A percentile compares a stretch with the other conserved stretches of the same genome.
These are phyloP conservation scores for Psilanteris sp. DNA, from an alignment of 1,140 invertebrate species.

Conservation along the genomic window DNA sequence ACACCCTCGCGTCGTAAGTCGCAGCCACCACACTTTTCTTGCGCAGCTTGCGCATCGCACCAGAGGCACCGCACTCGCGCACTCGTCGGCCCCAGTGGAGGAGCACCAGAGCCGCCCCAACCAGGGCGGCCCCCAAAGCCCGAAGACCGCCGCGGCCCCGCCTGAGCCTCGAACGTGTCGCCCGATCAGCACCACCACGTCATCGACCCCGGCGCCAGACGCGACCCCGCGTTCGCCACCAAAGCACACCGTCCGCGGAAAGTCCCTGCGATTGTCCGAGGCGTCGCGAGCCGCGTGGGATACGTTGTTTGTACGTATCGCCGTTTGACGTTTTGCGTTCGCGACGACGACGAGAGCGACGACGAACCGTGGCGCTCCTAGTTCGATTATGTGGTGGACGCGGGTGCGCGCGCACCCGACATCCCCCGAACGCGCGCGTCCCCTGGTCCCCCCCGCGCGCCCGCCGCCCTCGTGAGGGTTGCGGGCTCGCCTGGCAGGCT, in stretches of 20 bases:
- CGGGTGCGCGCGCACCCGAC: constrained; percentile 74
- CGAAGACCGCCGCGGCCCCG: not conserved
- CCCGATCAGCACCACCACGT: constrained; percentile 30
- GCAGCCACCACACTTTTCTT: constrained; percentile 67
- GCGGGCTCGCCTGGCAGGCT: constrained; percentile 32
- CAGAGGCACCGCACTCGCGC: constrained; percentile 23
- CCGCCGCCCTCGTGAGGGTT: constrained; percentile 5
- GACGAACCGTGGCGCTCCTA: constrained; percentile 77
- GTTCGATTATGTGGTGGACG: constrained; percentile 78
- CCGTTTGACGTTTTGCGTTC: constrained; percentile 48
- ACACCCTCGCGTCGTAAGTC: constrained; percentile 64
- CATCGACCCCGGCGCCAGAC: constrained; percentile 3
- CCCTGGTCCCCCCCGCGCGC: no score
- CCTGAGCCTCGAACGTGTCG: not conserved
- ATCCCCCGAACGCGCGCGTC: constrained; percentile 15
- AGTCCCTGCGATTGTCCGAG: no score
- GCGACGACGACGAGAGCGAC: constrained; percentile 54
- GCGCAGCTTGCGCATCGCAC: constrained; percentile 70
- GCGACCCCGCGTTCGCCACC: no score
- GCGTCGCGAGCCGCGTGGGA: constrained; percentile 1
- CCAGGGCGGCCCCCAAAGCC: not conserved
- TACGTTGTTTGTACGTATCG: constrained; percentile 18
- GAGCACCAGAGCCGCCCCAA: constrained; percentile 3
- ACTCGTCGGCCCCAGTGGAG: not conserved
- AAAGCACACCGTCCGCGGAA: no score